Evolutionary conservation across 2,113 vertebrate species (phyloP).

Genomic region (Steatornis caripensis): DNA sequence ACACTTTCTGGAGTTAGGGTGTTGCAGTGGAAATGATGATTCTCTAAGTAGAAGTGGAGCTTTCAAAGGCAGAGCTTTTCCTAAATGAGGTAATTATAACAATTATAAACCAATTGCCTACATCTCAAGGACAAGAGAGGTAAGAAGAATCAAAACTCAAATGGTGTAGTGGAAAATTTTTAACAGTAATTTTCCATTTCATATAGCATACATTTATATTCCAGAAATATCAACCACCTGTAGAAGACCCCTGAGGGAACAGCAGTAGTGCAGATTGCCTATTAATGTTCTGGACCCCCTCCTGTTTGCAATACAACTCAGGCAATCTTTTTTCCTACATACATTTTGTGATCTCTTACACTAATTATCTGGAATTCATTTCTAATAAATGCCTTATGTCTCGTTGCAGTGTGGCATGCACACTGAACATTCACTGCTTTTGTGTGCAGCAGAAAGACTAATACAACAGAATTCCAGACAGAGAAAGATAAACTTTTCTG

Average conservation of each 20-base stretch:
- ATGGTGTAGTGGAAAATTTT: conserved; percentile 67
- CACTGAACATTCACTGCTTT: conserved; percentile 43
- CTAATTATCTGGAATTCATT: conserved; percentile 80
- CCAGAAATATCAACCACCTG: conserved; percentile 81
- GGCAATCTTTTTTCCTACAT: conserved; percentile 39
- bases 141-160: conserved; percentile 54
- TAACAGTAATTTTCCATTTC: conserved; percentile 76
- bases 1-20: background rate
- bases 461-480: conserved; percentile 64
- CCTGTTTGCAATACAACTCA: conserved; percentile 44
- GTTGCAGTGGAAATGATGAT: background rate
- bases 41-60: background rate
- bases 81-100: background rate
- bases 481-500: conserved; percentile 63
- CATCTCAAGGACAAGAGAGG: background rate
- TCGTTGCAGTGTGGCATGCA: conserved; percentile 36
- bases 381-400: conserved; percentile 81
- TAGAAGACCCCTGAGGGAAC: conserved; percentile 65
- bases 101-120: conserved; percentile 6
- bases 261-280: conserved; percentile 65
- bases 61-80: background rate
- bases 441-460: conserved; percentile 51
- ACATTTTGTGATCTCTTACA: conserved; percentile 69
- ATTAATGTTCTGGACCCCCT: conserved; percentile 57
- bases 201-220: conserved; percentile 65